These are phyloP conservation scores for Zaprionus taronus DNA, from an alignment of 1,140 invertebrate species.

Conservation along the genomic window DNA sequence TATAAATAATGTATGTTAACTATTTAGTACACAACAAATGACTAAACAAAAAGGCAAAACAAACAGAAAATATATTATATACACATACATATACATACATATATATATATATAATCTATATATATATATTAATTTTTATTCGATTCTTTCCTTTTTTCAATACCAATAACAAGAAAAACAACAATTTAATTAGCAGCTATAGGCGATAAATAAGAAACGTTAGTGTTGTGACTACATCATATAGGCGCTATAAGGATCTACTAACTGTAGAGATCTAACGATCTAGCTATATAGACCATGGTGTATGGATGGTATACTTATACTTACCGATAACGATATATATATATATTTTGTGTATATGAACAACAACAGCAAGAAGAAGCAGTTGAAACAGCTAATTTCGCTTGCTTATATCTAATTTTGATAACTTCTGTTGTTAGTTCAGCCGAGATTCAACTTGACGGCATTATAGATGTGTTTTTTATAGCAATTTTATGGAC, in stretches of 20 bases:
- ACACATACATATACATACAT: constrained; percentile 4
- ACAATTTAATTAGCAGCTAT: constrained; percentile 50
- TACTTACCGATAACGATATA: neutral
- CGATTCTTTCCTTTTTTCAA: constrained; percentile 9
- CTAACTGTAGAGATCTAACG: neutral
- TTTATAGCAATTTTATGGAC: constrained; percentile 80
- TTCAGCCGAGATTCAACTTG: constrained; percentile 12
- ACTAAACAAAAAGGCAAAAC: constrained; percentile 51
- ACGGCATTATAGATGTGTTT: constrained; percentile 38
- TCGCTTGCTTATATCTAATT: constrained; percentile 21
- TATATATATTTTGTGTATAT: constrained; percentile 49
- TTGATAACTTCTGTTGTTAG: constrained; percentile 16
- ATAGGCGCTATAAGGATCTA: constrained; percentile 36
- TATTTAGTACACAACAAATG: constrained; percentile 64
- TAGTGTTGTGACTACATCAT: constrained; percentile 77
- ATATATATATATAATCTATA: constrained; percentile 3
- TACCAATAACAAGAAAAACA: constrained; percentile 21
- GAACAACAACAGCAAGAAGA: constrained; percentile 45
- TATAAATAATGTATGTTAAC: constrained; percentile 64
- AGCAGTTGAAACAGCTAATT: constrained; percentile 7
- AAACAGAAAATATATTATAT: constrained; percentile 45
- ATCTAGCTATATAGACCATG: constrained; percentile 36
- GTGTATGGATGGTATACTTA: constrained; percentile 41
- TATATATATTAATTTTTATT: constrained; percentile 37
- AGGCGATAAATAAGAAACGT: constrained; percentile 68